Base-by-base conservation (phyloP, 1,140 invertebrate genomes). In the Harpegnathos saltator region DNA sequence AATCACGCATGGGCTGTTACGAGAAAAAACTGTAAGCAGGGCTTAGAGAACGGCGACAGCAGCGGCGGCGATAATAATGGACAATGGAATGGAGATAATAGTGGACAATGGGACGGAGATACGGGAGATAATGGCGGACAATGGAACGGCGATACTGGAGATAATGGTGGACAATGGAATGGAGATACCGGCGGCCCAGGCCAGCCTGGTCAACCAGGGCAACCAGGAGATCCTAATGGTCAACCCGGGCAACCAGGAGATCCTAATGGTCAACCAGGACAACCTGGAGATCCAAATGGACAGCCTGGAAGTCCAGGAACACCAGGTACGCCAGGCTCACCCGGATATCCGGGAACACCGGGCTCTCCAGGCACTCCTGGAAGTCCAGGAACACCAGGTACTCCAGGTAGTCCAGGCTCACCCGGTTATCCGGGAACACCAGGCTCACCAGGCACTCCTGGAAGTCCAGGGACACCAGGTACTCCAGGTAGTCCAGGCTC, bases 1-100 rank as follows among this genome's bases (percentile, higher is more conserved):
- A 97, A 97, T 92, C 95, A 96, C 87, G 93, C 95, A 52, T 95
- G 95, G 95, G 95, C 95, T 63, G 95, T 96, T 29, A 91, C 92
- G 59, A 90, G 92, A 69, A 66, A 83, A 33, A 68, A 90, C 38
- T 94, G 92, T 33, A 85, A 15, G 12, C 22, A 87, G 63, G 52
- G 68, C 17, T 68, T n/a, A 33, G 52, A 68, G 5, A 52, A 66
- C 29, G 59, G 62, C 29, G 52, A 38, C n/a, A n/a, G 24, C n/a
- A n/a, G 24, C 72, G 77, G n/a, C 71, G 22, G 1, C 29, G 54
- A 80, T 66, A 66, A 61, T 68, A 24, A 26, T 59, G 83, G 72
- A 85, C 61, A 84, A 83, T 84, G 71, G 66, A 61, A 83, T 65
- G 61, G 85, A 80, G 78, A 83, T 82, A 59, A 48, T 19, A 50